Evolutionary conservation across 2,113 vertebrate species (phyloP).

Genomic region (Harpagus bidentatus): DNA sequence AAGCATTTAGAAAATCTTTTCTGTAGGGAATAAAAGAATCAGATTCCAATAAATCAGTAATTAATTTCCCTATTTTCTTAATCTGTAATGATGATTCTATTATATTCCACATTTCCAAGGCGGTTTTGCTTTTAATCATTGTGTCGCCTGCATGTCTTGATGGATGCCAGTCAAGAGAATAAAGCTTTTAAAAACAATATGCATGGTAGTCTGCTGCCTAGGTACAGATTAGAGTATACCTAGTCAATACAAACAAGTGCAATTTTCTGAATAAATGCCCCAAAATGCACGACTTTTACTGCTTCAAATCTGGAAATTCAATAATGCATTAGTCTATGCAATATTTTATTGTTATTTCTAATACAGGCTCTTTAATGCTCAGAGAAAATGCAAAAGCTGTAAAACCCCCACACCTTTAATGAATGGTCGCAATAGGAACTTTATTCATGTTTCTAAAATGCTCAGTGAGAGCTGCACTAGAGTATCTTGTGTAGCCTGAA

Average conservation of each 20-base stretch:
- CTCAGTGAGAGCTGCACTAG: background rate
- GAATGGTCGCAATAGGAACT: background rate
- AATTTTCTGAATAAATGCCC: background rate
- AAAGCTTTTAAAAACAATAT: background rate
- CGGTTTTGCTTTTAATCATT: background rate
- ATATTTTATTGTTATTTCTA: background rate
- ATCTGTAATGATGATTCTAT: background rate
- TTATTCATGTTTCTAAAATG: background rate
- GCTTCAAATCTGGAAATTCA: background rate
- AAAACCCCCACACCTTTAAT: background rate
- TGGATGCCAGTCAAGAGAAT: background rate
- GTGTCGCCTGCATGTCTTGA: background rate
- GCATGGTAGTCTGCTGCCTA: background rate
- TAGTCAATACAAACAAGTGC: background rate
- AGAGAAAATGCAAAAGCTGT: background rate
- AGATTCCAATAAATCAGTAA: background rate
- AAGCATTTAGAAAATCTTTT: background rate
- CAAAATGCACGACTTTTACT: background rate
- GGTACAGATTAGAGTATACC: background rate
- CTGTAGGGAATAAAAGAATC: background rate
- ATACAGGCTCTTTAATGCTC: background rate
- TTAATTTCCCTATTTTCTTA: background rate
- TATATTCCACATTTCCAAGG: background rate
- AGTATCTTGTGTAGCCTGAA: background rate
- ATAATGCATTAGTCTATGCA: background rate